Evolutionary conservation across 2,888 invertebrate species (phyloP), one percentile per base, ranked within the genome.

Genomic region (Tetropium fuscum): DNA sequence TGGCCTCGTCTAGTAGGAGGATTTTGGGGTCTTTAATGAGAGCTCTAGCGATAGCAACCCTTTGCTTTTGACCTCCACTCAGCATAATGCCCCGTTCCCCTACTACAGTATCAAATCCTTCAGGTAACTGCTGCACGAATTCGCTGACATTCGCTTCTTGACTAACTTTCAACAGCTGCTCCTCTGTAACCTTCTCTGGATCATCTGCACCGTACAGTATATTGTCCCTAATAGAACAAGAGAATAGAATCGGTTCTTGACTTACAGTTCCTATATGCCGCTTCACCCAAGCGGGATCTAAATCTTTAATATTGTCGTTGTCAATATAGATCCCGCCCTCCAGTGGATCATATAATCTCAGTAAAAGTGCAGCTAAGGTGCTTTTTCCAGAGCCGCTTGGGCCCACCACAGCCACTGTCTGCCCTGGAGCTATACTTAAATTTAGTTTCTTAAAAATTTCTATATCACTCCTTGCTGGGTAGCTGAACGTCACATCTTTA

Each of bases 341-440:
- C 2, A 84, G 82, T 0, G 97, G 96, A 78, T 97, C 96, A 77
- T 98, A 98, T 0, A 94, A 82, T 73, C 97, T 84, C 44, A 98
- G 82, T 62, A 98, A 84, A 1, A 98, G 84, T 0, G 91, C 84
- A 0, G 93, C 95, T 57, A 98, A 84, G 0, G 98, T 98, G 44
- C 95, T 96, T 81, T 98, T 98, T 0, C 98, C 98, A 18, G 94
- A 94, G 0, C 98, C 98, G 58, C 96, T 97, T 0, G 94, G 85
- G 0, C 98, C 98, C 0, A 98, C 90, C n/a, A 91, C 84, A 5
- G 81, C 94, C 1, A 94, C 86, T 19, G 91, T 90, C 71, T 88
- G 86, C 1, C 92, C 92, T 22, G 86, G 84, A 36, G 87, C 84
- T 3, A 94, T 88, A 44, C 85, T 82, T 30, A 94, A 82, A 59